Conservation (phyloP, 64 coral and sea anemone genomes). For the Stichodactyla mertensii region DNA sequence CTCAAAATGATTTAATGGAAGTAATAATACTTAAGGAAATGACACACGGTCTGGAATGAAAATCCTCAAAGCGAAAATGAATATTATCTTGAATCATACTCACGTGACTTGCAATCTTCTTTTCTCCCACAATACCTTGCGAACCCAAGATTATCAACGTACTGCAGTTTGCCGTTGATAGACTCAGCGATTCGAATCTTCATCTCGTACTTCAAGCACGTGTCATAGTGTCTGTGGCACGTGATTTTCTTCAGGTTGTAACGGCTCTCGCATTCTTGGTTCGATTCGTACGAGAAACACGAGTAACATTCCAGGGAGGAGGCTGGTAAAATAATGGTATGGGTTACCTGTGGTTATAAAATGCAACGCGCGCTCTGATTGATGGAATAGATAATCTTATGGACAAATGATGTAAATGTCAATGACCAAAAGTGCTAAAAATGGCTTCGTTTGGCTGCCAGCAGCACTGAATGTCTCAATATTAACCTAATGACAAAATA, state of each 20-base stretch:
- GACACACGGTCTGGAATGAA: too few species aligned
- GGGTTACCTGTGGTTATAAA: constrained; percentile 13
- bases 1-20: too few species aligned
- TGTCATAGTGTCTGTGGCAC: not conserved
- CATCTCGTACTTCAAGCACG: constrained; percentile 12
- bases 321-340: not conserved
- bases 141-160: not conserved
- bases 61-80: too few species aligned
- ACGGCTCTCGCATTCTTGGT: not conserved
- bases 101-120: not conserved
- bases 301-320: not conserved
- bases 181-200: not conserved
- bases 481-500: too few species aligned
- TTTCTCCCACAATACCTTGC: constrained; percentile 3
- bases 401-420: too few species aligned
- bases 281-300: constrained; percentile 3
- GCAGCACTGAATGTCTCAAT: too few species aligned
- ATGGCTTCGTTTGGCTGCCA: too few species aligned
- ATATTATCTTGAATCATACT: not conserved
- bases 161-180: not conserved
- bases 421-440: too few species aligned
- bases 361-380: not conserved
- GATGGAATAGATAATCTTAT: too few species aligned
- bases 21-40: too few species aligned
- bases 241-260: constrained; percentile 6